Conservation (phyloP, 2,797 vertebrate species). For the Gobio occitaniae region DNA sequence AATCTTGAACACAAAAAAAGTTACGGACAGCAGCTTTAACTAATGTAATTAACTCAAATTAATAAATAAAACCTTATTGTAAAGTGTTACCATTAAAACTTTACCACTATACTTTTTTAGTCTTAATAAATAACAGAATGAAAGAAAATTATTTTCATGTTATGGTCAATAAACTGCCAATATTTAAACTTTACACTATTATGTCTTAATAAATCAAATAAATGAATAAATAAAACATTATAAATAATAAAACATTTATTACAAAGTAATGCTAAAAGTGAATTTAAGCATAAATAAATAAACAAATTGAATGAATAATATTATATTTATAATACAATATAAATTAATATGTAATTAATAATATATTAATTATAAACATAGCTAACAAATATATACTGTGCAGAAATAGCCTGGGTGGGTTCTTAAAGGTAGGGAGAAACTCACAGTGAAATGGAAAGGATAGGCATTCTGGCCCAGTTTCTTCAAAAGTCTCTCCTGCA, state of each 20-base stretch:
- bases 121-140: background rate
- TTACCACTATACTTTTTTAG: background rate
- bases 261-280: background rate
- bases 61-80: no score
- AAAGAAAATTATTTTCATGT: no score
- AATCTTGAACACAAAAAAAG: no score
- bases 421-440: slow-evolving; percentile 41
- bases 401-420: background rate
- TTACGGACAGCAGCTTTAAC: no score
- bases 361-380: background rate
- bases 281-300: no score
- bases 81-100: no score
- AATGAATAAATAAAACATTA: no score
- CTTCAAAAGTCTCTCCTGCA: slow-evolving; percentile 95
- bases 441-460: slow-evolving; percentile 88
- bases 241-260: background rate
- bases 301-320: background rate
- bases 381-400: background rate
- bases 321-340: background rate
- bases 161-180: no score
- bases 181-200: background rate
- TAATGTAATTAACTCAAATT: no score
- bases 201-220: background rate
- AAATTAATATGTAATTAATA: background rate
- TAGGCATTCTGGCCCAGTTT: slow-evolving; percentile 94